Conservation (phyloP, 92 coral and sea anemone genomes). For the Montipora capitata region DNA sequence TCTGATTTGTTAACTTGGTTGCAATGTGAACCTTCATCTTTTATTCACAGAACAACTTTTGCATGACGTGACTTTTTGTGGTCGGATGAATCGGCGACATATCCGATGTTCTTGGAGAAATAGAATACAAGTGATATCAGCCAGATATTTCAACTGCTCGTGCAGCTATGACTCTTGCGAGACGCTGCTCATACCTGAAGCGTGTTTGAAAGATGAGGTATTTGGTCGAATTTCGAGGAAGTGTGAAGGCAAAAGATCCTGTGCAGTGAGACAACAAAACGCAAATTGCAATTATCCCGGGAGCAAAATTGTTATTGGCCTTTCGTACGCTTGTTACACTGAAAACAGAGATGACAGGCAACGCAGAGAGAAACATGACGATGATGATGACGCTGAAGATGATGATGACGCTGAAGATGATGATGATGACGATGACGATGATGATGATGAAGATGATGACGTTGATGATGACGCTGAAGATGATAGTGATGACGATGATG, state of each 20-base stretch:
- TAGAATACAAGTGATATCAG: not conserved
- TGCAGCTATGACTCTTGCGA: conserved; percentile 11
- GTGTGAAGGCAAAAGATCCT: not conserved
- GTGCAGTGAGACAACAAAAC: not conserved
- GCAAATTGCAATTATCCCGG: not conserved
- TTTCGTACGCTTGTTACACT: not conserved
- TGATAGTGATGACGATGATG: not conserved
- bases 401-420: not conserved
- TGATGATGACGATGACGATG: not conserved
- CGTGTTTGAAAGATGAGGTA: not conserved
- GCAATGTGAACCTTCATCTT: not conserved
- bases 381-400: not conserved
- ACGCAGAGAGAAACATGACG: not conserved
- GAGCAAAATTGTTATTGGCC: not conserved
- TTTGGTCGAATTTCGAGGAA: not conserved
- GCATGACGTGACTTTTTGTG: conserved; percentile 2
- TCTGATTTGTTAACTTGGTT: no score
- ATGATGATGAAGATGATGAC: not conserved
- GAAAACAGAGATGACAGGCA: not conserved
- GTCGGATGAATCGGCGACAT: not conserved
- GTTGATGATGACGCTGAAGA: not conserved
- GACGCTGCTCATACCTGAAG: not conserved
- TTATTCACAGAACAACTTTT: not conserved
- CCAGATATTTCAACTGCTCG: not conserved
- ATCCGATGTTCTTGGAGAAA: not conserved